Evolutionary conservation across 2,113 vertebrate species (phyloP).

Genomic region (Butastur rufipennis): DNA sequence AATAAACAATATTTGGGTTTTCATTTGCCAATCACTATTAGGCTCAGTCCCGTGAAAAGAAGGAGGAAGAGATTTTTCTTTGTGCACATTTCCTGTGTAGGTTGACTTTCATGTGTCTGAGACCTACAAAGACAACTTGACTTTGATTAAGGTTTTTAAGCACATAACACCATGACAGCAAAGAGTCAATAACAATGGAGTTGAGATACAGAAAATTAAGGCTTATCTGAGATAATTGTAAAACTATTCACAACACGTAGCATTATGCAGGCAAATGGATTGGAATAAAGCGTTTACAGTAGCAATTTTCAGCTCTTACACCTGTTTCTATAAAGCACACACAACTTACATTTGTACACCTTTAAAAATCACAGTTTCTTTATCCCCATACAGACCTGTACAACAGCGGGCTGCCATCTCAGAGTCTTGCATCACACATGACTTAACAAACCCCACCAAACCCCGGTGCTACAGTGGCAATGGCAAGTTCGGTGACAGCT

Average conservation of each 20-base stretch:
- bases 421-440: background rate
- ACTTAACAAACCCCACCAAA: background rate
- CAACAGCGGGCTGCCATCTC: background rate
- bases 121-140: background rate
- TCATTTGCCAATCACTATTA: background rate
- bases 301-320: background rate
- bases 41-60: background rate
- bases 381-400: background rate
- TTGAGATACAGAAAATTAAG: background rate
- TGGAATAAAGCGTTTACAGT: background rate
- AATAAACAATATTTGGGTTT: background rate
- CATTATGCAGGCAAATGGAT: background rate
- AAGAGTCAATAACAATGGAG: background rate
- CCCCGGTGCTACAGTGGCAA: background rate
- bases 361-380: background rate
- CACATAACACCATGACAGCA: background rate
- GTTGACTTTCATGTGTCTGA: background rate
- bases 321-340: background rate
- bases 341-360: background rate
- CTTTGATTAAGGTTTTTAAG: background rate
- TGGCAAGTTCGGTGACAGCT: background rate
- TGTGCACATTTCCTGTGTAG: background rate
- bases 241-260: background rate
- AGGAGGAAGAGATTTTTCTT: background rate
- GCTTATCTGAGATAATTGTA: background rate